A percentile compares a stretch with the other conserved stretches of the same genome.
Evolutionary conservation across 2,888 invertebrate genomes (phyloP).

Genomic region (Bedellia somnulentella): DNA sequence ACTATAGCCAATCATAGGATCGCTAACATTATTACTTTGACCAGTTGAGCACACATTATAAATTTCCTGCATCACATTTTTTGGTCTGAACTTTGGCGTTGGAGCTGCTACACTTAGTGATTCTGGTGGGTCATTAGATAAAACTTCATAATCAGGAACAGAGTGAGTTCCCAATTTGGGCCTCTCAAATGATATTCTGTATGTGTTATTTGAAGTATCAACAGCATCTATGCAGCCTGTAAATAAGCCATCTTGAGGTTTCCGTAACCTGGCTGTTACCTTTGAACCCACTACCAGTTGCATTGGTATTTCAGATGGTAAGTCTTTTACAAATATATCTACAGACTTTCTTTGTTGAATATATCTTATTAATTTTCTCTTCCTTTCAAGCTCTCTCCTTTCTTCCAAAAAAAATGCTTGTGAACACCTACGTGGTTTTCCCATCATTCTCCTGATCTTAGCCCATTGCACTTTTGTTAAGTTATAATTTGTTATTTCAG

Average conservation of each 20-base stretch:
- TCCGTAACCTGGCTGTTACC: conserved; percentile 85
- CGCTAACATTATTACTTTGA: conserved; percentile 54
- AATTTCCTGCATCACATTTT: conserved; percentile 63
- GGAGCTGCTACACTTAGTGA: conserved; percentile 85
- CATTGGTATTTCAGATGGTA: conserved; percentile 93
- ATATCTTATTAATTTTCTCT: conserved; percentile 87
- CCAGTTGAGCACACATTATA: conserved; percentile 21
- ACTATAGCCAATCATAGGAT: conserved; percentile 66
- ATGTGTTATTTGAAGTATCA: conserved; percentile 91
- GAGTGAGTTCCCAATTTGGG: conserved; percentile 92
- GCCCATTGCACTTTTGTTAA: conserved; percentile 93
- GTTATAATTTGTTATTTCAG: conserved; percentile 82
- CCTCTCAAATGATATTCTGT: conserved; percentile 92
- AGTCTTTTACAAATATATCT: conserved; percentile 80
- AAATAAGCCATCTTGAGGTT: conserved; percentile 94
- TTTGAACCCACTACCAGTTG: conserved; percentile 94
- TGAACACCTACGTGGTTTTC: conserved; percentile 93
- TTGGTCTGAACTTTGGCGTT: conserved; percentile 76
- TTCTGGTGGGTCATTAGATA: conserved; percentile 90
- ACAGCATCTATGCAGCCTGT: conserved; percentile 94
- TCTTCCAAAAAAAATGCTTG: conserved; percentile 96
- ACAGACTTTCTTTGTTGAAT: conserved; percentile 89
- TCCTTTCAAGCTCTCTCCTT: conserved; percentile 83
- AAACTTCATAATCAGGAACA: conserved; percentile 94
- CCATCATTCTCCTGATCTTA: conserved; percentile 93